Evolutionary conservation across 2,113 vertebrate species (phyloP).

Genomic region (Stigmatopora argus): DNA sequence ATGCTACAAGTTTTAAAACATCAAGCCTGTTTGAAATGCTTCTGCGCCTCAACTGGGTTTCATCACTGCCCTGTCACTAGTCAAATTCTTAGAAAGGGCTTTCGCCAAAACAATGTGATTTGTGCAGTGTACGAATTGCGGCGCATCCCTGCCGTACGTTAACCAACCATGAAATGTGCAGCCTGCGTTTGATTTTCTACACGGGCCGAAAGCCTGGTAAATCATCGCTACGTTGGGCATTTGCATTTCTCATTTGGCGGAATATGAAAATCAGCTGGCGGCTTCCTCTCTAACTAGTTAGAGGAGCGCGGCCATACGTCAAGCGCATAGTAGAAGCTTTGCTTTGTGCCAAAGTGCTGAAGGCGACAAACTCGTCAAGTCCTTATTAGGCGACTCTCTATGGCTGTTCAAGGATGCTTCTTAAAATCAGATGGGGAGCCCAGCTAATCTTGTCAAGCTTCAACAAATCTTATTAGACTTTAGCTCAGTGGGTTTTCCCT

Average conservation of each 20-base stretch:
- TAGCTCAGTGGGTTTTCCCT: background rate
- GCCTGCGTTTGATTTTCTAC: conserved; percentile 52
- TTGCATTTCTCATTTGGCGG: conserved; percentile 48
- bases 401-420: conserved; percentile 19
- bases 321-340: conserved; percentile 27
- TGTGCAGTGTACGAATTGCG: conserved; percentile 45
- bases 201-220: conserved; percentile 48
- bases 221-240: conserved; percentile 42
- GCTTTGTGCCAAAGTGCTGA: conserved; percentile 22
- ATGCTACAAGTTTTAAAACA: conserved; percentile 20
- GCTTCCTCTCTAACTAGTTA: conserved; percentile 44
- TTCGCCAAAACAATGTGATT: conserved; percentile 23
- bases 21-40: conserved; percentile 17
- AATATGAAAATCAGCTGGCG: conserved; percentile 57
- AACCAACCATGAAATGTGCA: conserved; percentile 46
- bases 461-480: background rate
- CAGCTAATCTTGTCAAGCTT: background rate
- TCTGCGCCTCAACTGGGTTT: conserved; percentile 30
- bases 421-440: conserved; percentile 16
- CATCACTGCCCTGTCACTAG: conserved; percentile 24
- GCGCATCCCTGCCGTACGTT: conserved; percentile 31
- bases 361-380: conserved; percentile 23
- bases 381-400: conserved; percentile 47
- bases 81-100: conserved; percentile 23
- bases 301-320: conserved; percentile 55